A percentile compares a stretch with the other conserved stretches of the same genome.
Evolutionary conservation across 2,797 vertebrate genomes (phyloP).

Genomic region (Carapus acus): DNA sequence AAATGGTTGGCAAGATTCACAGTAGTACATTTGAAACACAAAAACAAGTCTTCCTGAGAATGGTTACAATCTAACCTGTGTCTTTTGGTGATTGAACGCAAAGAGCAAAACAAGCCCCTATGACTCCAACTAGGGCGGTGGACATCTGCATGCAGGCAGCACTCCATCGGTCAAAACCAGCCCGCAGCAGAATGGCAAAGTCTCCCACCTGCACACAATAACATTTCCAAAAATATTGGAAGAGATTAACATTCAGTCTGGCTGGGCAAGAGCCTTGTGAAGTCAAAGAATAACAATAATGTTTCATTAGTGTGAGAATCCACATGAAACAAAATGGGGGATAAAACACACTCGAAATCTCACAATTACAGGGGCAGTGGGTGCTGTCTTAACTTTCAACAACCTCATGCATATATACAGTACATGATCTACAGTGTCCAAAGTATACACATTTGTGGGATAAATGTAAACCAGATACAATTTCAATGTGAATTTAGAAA

Average conservation of each 20-base stretch:
- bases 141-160: conserved; percentile 94
- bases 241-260: conserved; percentile 7
- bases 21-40: background rate
- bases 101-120: conserved; percentile 89
- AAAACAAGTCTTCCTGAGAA: background rate
- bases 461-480: too few relatives aligned
- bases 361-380: too few relatives aligned
- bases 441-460: too few relatives aligned
- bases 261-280: too few relatives aligned
- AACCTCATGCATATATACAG: too few relatives aligned
- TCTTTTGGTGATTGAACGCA: conserved; percentile 88
- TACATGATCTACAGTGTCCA: too few relatives aligned
- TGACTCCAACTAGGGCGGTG: conserved; percentile 87
- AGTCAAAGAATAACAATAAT: too few relatives aligned
- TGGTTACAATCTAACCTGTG: conserved; percentile 72
- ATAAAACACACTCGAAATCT: too few relatives aligned
- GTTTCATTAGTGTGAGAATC: too few relatives aligned
- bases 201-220: conserved; percentile 83
- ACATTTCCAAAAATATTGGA: conserved; percentile 12
- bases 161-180: conserved; percentile 97
- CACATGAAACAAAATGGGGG: too few relatives aligned
- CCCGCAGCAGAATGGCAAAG: conserved; percentile 94
- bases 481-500: too few relatives aligned
- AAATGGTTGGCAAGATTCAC: background rate
- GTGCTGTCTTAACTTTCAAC: too few relatives aligned